Conservation (phyloP, 2,888 invertebrate species). For the Vannuccia rotundouncinata region DNA sequence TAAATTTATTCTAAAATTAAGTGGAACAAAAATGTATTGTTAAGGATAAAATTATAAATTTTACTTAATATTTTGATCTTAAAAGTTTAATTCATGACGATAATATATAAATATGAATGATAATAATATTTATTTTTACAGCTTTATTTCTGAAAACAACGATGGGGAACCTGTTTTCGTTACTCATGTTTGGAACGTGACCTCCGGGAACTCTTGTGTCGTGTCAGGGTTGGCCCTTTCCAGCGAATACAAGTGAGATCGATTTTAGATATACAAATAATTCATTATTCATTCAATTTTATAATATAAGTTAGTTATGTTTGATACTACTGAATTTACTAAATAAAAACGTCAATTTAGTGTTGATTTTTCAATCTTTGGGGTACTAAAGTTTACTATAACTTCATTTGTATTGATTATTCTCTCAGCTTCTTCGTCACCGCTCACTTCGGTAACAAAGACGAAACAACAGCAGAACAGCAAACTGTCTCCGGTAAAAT, state of each 20-base stretch:
- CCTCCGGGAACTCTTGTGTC: not conserved
- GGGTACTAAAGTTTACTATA: too few relatives aligned
- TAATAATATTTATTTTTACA: not conserved
- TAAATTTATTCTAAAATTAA: too few relatives aligned
- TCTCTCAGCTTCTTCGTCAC: constrained; percentile 53
- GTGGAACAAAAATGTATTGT: too few relatives aligned
- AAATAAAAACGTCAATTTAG: too few relatives aligned
- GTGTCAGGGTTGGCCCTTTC: not conserved
- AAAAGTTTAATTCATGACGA: not conserved
- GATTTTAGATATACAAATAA: not conserved
- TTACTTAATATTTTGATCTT: not conserved
- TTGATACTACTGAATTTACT: too few relatives aligned
- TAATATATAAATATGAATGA: not conserved
- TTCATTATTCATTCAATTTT: not conserved
- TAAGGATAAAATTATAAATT: not conserved
- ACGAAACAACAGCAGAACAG: constrained; percentile 28
- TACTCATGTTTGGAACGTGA: not conserved
- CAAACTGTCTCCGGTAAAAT: constrained; percentile 47
- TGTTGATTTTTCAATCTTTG: too few relatives aligned
- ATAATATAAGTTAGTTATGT: not conserved
- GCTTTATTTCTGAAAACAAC: not conserved
- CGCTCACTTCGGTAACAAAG: constrained; percentile 46
- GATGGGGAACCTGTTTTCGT: not conserved
- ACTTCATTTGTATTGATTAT: too few relatives aligned
- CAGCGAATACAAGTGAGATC: constrained; percentile 25